These are phyloP conservation scores for Paramormyrops kingsleyae DNA, from an alignment of 2,113 vertebrate species.

Conservation along the genomic window DNA sequence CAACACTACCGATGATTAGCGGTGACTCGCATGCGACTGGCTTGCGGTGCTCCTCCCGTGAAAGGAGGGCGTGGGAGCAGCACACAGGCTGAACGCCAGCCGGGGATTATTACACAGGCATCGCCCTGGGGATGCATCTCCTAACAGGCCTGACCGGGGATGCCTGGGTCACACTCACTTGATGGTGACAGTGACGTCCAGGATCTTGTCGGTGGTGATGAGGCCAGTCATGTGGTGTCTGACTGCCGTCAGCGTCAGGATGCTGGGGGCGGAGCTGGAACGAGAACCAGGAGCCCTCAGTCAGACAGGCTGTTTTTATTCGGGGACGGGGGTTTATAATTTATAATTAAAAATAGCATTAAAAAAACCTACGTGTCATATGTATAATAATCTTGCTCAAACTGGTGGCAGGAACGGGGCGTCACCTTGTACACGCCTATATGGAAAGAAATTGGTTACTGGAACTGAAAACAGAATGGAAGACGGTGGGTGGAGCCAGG, in stretches of 20 bases:
- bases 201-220: conserved; percentile 85
- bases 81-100: background rate
- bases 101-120: background rate
- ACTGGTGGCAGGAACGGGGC: conserved; percentile 94
- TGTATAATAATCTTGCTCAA: conserved; percentile 92
- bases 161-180: conserved; percentile 67
- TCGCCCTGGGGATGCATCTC: background rate
- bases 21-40: background rate
- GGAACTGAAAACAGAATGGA: background rate
- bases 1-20: background rate
- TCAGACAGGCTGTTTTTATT: background rate
- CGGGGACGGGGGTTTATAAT: background rate
- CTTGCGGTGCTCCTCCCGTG: background rate
- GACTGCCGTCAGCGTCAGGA: conserved; percentile 88
- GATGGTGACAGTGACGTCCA: conserved; percentile 90
- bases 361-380: conserved; percentile 84
- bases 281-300: conserved; percentile 27
- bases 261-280: conserved; percentile 84
- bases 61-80: background rate
- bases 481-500: background rate
- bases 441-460: conserved; percentile 26
- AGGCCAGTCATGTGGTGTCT: conserved; percentile 91
- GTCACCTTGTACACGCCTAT: conserved; percentile 96
- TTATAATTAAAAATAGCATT: background rate
- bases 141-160: background rate